Base-by-base conservation (phyloP, 2,113 vertebrate species). In the Neofelis nebulosa region DNA sequence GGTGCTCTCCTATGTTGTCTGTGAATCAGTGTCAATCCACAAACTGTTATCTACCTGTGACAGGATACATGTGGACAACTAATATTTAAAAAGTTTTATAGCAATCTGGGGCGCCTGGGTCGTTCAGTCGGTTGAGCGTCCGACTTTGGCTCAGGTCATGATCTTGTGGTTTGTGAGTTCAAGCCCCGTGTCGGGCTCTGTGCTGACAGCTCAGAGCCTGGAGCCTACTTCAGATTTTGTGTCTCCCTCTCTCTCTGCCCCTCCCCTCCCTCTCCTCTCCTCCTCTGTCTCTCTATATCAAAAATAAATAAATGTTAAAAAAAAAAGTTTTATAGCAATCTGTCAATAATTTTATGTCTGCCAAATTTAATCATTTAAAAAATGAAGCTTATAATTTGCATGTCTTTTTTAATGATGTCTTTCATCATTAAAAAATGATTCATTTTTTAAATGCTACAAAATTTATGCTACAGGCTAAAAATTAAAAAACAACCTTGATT, bases 401-500 rank as follows among this genome's bases (percentile, higher is more conserved):
- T 65, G 11, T 61, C 11, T 86, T 94, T 96, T 45, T 45, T 45
- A 45, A 45, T 45, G 45, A 45, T 45, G 45, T 45, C 8, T 45
- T 45, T 45, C 8, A 45, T 45, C 45, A 45, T 45, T 45, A 45
- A 45, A 45, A 45, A 45, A 88, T 65, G 63, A 94, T 57, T 69
- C 36, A 61, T 50, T 50, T 91, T 92, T 95, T 29, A 87, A 41
- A 76, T 69, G 68, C 33, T 84, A 90, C 23, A 94, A 52, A 80
- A 82, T 71, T 78, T 92, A 78, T 89, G 14, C 27, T 93, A 95
- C 27, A 81, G 33, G 87, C 41, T 82, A 92, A 94, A 96, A 80
- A 36, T 31, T 27, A 48, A 73, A 73, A 81, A 74, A 68, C 31
- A 91, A 94, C 14, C 4, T 6, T 91, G 16, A 45, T 45, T 87